Conservation (phyloP, 2,888 invertebrate genomes). For the Caenorhabditis plicata region DNA sequence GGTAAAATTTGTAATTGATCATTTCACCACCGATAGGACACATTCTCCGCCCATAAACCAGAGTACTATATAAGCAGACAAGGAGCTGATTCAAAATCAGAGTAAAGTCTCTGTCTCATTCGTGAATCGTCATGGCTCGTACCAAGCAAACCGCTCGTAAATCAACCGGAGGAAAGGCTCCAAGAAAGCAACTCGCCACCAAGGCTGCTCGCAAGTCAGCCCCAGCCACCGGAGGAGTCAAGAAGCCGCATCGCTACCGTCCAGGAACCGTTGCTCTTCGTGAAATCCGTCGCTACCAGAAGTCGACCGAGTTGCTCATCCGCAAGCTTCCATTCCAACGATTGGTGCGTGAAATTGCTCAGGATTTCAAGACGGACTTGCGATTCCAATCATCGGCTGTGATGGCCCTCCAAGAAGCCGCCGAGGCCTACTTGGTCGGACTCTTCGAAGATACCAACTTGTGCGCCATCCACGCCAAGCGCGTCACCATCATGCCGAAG, state of each 20-base stretch:
- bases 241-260: slow-evolving; percentile 92
- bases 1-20: too few relatives aligned
- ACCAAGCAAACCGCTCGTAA: slow-evolving; percentile 45
- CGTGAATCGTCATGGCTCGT: slow-evolving; percentile 27
- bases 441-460: slow-evolving; percentile 92
- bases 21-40: too few relatives aligned
- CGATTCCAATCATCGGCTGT: too few relatives aligned
- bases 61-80: background rate
- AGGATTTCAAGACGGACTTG: too few relatives aligned
- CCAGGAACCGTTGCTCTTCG: slow-evolving; percentile 93
- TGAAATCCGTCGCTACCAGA: slow-evolving; percentile 94
- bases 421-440: slow-evolving; percentile 86
- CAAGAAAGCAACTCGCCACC: slow-evolving; percentile 46
- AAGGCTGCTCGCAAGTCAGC: slow-evolving; percentile 84
- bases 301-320: slow-evolving; percentile 77
- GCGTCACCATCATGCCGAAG: slow-evolving; percentile 96
- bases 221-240: slow-evolving; percentile 82
- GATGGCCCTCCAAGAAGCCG: too few relatives aligned
- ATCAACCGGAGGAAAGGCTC: slow-evolving; percentile 41
- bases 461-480: slow-evolving; percentile 94
- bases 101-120: too few relatives aligned
- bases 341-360: slow-evolving; percentile 29
- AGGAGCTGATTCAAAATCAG: too few relatives aligned
- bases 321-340: slow-evolving; percentile 36
- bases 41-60: too few relatives aligned